Evolutionary conservation across 1,140 invertebrate genomes (phyloP).

Genomic region (Conus betulinus): DNA sequence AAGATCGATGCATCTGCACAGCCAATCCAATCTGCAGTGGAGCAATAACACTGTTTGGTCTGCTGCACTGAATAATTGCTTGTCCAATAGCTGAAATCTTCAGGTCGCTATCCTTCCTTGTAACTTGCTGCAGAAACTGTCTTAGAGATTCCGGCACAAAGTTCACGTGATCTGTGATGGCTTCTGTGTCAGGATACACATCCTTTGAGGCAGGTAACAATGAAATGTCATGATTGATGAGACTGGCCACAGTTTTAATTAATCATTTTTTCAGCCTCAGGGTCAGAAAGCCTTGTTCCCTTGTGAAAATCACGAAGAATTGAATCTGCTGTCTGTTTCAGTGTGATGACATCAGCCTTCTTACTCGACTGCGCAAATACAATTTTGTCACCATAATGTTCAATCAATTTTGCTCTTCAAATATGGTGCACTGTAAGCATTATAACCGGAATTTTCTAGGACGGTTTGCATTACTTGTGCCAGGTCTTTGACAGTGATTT

Average conservation of each 20-base stretch:
- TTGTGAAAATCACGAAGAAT: slow-evolving; percentile 9
- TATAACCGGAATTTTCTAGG: background rate
- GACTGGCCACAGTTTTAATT: background rate
- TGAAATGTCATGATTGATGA: background rate
- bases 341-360: slow-evolving; percentile 11
- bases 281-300: background rate
- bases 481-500: background rate
- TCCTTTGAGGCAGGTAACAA: background rate
- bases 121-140: too few species aligned
- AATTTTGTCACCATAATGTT: background rate
- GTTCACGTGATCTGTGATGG: background rate
- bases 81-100: too few species aligned
- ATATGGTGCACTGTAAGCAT: background rate
- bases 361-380: background rate
- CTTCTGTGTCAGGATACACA: background rate
- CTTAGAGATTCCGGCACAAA: background rate
- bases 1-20: slow-evolving; percentile 12
- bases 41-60: background rate
- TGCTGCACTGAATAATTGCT: background rate
- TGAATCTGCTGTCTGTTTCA: background rate
- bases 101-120: too few species aligned
- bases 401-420: background rate
- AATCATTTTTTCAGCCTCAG: background rate
- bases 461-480: background rate
- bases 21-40: background rate